phyloP scores from a whole-genome alignment of 2,888 invertebrate species.

The Lepetodrilus schrolli region DNA sequence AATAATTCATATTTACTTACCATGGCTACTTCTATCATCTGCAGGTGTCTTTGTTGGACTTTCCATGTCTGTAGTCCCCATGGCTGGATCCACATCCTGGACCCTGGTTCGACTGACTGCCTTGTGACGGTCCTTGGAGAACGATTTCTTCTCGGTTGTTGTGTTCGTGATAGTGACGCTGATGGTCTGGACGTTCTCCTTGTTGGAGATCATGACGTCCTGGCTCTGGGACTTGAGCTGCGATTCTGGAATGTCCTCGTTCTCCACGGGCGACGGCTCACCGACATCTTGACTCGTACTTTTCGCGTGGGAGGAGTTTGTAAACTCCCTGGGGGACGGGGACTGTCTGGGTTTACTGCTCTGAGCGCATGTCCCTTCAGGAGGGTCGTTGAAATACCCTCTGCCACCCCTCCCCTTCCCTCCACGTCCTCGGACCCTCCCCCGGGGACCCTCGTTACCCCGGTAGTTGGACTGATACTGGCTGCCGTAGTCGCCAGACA shows the following conservation, averaged over 20 bases:
- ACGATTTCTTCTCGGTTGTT: conserved; percentile 57
- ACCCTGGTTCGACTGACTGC: conserved; percentile 42
- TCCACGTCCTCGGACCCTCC: not conserved
- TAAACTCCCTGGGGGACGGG: conserved; percentile 34
- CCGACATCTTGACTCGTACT: not conserved
- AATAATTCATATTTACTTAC: not conserved
- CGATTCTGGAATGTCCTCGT: not conserved
- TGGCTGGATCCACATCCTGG: conserved; percentile 35
- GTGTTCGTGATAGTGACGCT: conserved; percentile 49
- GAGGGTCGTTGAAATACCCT: not conserved
- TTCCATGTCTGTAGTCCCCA: conserved; percentile 27
- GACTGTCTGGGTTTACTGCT: not conserved
- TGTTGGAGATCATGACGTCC: conserved; percentile 46
- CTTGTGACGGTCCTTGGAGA: conserved; percentile 55
- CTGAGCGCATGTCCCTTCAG: not conserved
- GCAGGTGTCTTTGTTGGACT: not conserved
- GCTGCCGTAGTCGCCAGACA: not conserved
- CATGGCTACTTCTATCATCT: not conserved
- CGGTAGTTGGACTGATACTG: conserved; percentile 23
- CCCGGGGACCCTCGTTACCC: conserved; percentile 29
- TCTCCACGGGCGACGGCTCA: conserved; percentile 22
- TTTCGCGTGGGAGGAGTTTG: conserved; percentile 35
- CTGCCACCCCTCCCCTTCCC: conserved; percentile 12
- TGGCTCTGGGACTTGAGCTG: conserved; percentile 30
- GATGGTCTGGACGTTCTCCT: conserved; percentile 47